These are phyloP conservation scores for Labeo catla DNA, from an alignment of 2,113 vertebrate genomes.

Conservation along the genomic window DNA sequence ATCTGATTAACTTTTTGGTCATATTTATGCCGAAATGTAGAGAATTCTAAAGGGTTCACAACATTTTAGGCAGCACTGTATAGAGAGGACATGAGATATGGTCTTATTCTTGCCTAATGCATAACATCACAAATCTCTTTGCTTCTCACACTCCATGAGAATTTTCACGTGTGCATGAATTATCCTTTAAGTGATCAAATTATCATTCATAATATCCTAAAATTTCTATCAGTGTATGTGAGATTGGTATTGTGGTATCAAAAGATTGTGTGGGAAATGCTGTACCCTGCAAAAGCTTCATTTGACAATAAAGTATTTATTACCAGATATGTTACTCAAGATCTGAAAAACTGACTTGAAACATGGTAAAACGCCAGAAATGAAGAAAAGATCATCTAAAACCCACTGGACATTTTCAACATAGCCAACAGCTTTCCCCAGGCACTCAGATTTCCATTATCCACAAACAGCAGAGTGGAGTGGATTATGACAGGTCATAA, in stretches of 20 bases:
- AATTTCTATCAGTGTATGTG: neutral
- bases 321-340: neutral
- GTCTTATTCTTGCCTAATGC: neutral
- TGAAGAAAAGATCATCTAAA: constrained; percentile 7
- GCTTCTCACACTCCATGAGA: too few relatives aligned
- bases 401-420: constrained; percentile 50
- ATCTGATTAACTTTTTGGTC: too few relatives aligned
- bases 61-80: too few relatives aligned
- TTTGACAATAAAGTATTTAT: constrained; percentile 27
- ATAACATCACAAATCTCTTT: neutral
- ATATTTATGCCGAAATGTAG: too few relatives aligned
- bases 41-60: too few relatives aligned
- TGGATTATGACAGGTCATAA: constrained; percentile 61
- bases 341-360: neutral
- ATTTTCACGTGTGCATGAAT: too few relatives aligned
- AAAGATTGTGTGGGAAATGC: neutral
- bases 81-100: neutral
- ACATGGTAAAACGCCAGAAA: neutral
- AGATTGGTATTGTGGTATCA: neutral
- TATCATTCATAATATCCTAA: neutral
- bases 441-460: constrained; percentile 51
- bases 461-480: constrained; percentile 40
- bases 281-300: neutral
- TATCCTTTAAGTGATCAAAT: too few relatives aligned
- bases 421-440: constrained; percentile 38